Evolutionary conservation across 2,888 invertebrate genomes (phyloP), one percentile per base, ranked within the genome.

Genomic region (Rhodophaea formosa): DNA sequence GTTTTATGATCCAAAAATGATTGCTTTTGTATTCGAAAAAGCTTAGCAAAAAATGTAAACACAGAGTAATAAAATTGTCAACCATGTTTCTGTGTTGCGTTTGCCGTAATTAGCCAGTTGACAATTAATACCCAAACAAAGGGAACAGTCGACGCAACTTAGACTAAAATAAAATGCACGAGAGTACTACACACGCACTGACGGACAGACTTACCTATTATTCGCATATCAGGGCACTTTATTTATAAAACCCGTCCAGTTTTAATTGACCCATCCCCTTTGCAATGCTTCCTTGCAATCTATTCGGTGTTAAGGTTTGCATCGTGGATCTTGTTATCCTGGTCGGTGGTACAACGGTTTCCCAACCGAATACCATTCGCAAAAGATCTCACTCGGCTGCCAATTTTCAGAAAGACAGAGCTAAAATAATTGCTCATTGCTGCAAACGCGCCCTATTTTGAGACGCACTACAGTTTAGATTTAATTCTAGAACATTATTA

Each of bases 361-460:
- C 90, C 78, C 90, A 90, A 90, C 88, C 80, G 88, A 89, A 91
- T 91, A 84, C 88, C 90, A 74, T 78, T 79, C 80, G 84, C 82
- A 85, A 86, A 86, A 88, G 86, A 86, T 87, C 86, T 82, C 83
- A 84, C 84, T 82, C 87, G 76, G 84, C 86, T 91, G 90, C 91
- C 91, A 91, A 91, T 90, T 90, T 91, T 90, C 89, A 88, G 88
- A 91, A 91, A 91, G 91, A 89, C 90, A 86, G 86, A 84, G 80
- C 90, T 88, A 88, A 90, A 91, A 91, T 91, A 90, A 91, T 90
- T 89, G 84, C 84, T 91, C 90, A 91, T 90, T 89, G 84, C 84
- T 79, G 81, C 87, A 88, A 87, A 87, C 85, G 80, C 83, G 90
- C 86, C 89, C 90, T 90, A 90, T 91, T 90, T 90, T 82, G 81